These are phyloP conservation scores for Pristis pectinata DNA, from an alignment of 2,797 vertebrate species.

Conservation along the genomic window DNA sequence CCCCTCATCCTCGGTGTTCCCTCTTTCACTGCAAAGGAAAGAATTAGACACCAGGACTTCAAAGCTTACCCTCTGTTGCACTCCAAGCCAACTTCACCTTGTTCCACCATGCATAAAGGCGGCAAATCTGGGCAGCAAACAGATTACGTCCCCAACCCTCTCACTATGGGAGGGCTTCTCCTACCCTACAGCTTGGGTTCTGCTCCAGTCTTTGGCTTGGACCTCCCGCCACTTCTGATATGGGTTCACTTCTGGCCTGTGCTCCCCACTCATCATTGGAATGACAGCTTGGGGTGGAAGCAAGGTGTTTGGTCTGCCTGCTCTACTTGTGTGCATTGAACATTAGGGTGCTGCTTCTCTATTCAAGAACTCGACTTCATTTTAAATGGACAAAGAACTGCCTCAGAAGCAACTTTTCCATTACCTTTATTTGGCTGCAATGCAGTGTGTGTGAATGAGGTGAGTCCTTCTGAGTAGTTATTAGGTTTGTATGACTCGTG, in stretches of 20 bases:
- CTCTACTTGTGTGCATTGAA: neutral
- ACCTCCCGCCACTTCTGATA: neutral
- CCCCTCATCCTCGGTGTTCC: too few species aligned
- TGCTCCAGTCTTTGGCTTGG: neutral
- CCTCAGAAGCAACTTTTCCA: constrained; percentile 16
- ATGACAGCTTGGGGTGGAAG: neutral
- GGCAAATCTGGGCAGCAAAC: too few species aligned
- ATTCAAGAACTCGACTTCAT: neutral
- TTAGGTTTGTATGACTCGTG: neutral
- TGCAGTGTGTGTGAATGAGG: constrained; percentile 11
- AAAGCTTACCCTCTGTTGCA: too few species aligned
- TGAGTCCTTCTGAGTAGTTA: neutral
- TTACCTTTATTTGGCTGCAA: constrained; percentile 26
- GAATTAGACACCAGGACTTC: too few species aligned
- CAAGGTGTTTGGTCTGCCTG: neutral
- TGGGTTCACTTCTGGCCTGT: neutral
- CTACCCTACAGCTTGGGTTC: too few species aligned
- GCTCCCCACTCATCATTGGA: neutral
- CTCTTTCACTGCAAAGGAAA: too few species aligned
- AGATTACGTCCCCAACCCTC: too few species aligned
- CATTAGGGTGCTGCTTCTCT: neutral
- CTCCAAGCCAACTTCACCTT: too few species aligned
- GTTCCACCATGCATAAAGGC: too few species aligned
- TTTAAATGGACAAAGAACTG: neutral
- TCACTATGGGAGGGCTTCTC: too few species aligned